Base-by-base conservation (phyloP, 1,140 invertebrate species). In the Babylonia areolata region DNA sequence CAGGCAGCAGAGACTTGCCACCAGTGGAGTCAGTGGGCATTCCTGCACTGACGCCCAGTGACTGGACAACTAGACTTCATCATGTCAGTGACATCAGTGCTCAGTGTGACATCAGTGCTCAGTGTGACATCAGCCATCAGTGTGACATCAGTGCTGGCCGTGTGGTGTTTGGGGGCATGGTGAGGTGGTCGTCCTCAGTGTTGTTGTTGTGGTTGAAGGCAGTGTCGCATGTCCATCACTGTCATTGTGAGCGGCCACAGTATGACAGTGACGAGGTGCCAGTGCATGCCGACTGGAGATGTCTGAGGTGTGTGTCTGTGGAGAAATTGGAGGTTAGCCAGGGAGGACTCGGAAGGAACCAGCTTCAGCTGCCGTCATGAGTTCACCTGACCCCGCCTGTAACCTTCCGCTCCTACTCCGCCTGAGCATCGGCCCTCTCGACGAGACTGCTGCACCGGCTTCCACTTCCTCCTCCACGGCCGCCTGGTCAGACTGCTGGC, bases 341-440 rank as follows among this genome's bases (percentile, higher is more conserved):
- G 58, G 58, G 58, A n/a, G 58, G 58, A 28, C 58, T 23, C 58
- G 15, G 17, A 6, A 20, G 28, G 15, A n/a, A 6, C 58, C 58
- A 64, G 58, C 58, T 64, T 64, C 58, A 64, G 58, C 58, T 64
- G 58, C 58, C 58, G 58, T 64, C 58, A 64, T 64, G 58, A 64
- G 58, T 64, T 64, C 58, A 64, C 58, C 58, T 64, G 58, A 64
- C 58, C 5, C 58, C 20, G 20, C 58, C 58, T 64, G 58, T 64
- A 0, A n/a, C 58, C 58, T 23, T 64, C 28, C 58, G 46, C 46
- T 51, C 28, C 58, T 64, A 11, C 58, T 3, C 58, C 58, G 6
- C 17, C 58, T 64, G 15, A 23, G 28, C 58, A 6, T 20, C 58
- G 20, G 58, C 58, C 28, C 58, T 64, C 58, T 23, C 28, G 5